phyloP scores from a whole-genome alignment of 2,888 invertebrate species.

The Protophormia terraenovae region DNA sequence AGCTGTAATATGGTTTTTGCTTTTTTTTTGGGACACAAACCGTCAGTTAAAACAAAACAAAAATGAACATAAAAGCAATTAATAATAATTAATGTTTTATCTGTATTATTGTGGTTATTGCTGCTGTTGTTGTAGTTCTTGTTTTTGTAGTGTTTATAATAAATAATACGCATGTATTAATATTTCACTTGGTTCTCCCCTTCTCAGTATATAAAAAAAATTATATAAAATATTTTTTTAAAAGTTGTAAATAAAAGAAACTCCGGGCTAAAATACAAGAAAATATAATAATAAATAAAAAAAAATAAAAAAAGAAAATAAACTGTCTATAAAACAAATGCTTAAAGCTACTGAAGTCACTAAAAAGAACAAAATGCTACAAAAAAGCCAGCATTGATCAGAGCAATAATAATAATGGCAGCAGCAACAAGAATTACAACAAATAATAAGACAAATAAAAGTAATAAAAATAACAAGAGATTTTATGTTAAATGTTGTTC shows the following conservation, averaged over 20 bases:
- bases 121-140: conserved; percentile 10
- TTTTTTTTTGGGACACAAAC: conserved; percentile 34
- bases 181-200: conserved; percentile 2
- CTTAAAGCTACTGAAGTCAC: conserved; percentile 64
- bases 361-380: conserved; percentile 51
- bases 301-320: conserved; percentile 5
- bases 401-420: conserved; percentile 31
- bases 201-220: not conserved
- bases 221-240: not conserved
- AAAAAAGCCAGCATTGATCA: conserved; percentile 31
- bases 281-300: not conserved
- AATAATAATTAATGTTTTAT: conserved; percentile 80
- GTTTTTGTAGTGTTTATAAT: conserved; percentile 16
- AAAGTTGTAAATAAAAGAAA: not conserved
- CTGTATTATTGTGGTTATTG: too few species aligned
- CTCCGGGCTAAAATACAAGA: not conserved
- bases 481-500: conserved; percentile 56
- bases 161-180: conserved; percentile 42
- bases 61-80: conserved; percentile 74
- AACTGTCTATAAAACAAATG: conserved; percentile 60
- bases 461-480: conserved; percentile 59
- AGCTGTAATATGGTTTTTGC: not conserved
- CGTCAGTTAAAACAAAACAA: conserved; percentile 71
- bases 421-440: conserved; percentile 41
- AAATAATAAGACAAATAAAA: conserved; percentile 56